phyloP scores from a whole-genome alignment of 2,113 vertebrate species.

The Pogona vitticeps region DNA sequence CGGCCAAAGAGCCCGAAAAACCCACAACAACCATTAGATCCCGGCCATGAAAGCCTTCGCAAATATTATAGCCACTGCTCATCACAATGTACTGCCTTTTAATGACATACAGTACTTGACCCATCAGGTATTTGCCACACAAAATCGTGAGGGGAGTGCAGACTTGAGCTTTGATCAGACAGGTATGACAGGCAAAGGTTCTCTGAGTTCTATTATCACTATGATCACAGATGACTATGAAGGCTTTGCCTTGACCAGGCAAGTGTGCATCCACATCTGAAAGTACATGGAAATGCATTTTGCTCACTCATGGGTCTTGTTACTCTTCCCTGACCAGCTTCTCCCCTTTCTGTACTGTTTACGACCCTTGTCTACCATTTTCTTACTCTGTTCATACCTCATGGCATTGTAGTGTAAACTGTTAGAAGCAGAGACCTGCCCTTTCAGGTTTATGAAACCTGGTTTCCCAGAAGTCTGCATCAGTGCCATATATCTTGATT shows the following conservation, averaged over 20 bases:
- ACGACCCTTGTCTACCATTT: neutral
- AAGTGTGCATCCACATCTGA: neutral
- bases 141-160: neutral
- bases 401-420: neutral
- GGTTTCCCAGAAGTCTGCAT: too few species aligned
- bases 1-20: too few species aligned
- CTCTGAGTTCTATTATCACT: neutral
- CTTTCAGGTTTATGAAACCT: neutral
- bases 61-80: neutral
- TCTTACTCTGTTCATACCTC: neutral
- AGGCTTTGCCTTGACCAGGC: neutral
- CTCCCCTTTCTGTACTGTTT: neutral
- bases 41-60: neutral
- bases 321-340: neutral
- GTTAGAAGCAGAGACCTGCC: neutral
- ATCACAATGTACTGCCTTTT: neutral
- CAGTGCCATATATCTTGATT: neutral
- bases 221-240: neutral
- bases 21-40: too few species aligned
- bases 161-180: neutral
- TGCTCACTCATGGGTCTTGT: neutral
- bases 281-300: neutral
- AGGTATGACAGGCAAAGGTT: neutral
- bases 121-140: neutral
- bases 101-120: neutral